Conservation (phyloP, 2,888 invertebrate genomes). For the Andricus curvator region DNA sequence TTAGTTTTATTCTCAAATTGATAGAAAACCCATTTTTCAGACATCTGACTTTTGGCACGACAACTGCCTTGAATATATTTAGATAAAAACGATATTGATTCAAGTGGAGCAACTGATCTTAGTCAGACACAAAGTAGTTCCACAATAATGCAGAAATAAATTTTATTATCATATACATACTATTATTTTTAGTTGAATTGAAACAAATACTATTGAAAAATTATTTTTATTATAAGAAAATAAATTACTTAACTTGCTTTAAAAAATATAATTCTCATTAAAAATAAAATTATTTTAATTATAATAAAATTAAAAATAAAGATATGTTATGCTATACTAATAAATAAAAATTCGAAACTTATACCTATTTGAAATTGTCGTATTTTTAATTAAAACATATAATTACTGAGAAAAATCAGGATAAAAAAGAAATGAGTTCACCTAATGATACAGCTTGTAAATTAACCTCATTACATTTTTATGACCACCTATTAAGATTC, state of each 20-base stretch:
- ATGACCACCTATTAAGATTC: background rate
- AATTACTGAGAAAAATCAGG: background rate
- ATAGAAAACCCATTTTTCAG: background rate
- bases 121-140: background rate
- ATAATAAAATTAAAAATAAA: too few relatives aligned
- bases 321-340: too few relatives aligned
- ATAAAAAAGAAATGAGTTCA: background rate
- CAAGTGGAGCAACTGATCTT: background rate
- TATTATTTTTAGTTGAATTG: background rate
- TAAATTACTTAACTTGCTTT: too few relatives aligned
- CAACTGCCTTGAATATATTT: background rate
- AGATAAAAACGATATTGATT: background rate
- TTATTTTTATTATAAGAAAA: too few relatives aligned
- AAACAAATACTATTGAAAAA: too few relatives aligned
- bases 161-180: background rate
- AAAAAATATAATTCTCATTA: too few relatives aligned
- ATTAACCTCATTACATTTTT: background rate
- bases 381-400: too few relatives aligned
- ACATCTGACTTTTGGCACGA: too few relatives aligned
- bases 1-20: too few relatives aligned
- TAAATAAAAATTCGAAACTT: background rate
- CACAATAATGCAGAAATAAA: background rate
- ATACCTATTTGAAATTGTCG: background rate
- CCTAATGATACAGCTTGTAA: background rate
- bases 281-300: too few relatives aligned